These are phyloP conservation scores for Spilosoma lubricipeda DNA, from an alignment of 2,888 invertebrate genomes.

Conservation along the genomic window DNA sequence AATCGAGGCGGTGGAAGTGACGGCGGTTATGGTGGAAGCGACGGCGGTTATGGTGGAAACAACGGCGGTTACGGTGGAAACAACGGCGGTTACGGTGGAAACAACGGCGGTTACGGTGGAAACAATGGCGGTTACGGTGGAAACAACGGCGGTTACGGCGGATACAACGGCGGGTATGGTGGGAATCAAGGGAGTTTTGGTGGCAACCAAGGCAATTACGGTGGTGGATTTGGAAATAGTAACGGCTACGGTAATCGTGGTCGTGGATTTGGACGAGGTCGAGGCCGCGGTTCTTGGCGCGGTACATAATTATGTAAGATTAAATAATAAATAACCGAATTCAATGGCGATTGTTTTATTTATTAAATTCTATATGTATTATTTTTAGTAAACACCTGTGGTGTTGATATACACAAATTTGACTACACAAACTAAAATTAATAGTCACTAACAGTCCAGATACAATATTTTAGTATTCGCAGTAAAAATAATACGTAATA, in stretches of 20 bases:
- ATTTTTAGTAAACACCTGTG: not conserved
- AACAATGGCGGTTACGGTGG: constrained; percentile 7
- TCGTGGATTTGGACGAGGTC: constrained; percentile 10
- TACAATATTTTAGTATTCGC: not conserved
- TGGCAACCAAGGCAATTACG: constrained; percentile 5
- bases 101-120: not conserved
- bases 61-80: constrained; percentile 23
- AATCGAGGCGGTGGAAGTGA: constrained; percentile 33
- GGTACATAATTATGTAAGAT: constrained; percentile 6
- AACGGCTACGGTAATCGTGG: constrained; percentile 26
- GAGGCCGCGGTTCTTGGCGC: constrained; percentile 2
- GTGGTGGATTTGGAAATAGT: constrained; percentile 30
- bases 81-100: not conserved
- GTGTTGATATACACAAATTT: not conserved
- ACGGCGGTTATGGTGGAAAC: constrained; percentile 40
- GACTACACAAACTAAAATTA: not conserved
- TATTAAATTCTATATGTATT: not conserved
- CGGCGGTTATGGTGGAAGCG: constrained; percentile 28
- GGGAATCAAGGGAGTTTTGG: constrained; percentile 9
- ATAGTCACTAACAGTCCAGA: not conserved
- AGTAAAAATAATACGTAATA: not conserved
- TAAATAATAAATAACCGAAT: not conserved
- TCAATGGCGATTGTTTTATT: constrained; percentile 10
- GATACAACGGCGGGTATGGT: constrained; percentile 25
- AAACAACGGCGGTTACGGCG: constrained; percentile 40